phyloP scores from a whole-genome alignment of 2,888 invertebrate species.

The Seira musarum region DNA sequence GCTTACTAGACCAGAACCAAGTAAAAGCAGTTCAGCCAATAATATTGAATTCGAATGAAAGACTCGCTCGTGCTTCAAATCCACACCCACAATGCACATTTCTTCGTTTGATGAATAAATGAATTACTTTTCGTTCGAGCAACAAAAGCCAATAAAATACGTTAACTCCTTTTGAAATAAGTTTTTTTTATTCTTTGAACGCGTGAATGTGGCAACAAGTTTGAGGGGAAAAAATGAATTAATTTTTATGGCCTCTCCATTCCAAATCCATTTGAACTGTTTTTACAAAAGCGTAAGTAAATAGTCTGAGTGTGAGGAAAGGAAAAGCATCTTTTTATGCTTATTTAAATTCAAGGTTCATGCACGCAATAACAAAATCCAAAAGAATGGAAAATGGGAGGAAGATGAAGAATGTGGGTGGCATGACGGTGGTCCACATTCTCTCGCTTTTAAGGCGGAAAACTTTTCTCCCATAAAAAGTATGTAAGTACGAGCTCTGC shows the following conservation, averaged over 20 bases:
- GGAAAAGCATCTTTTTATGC: not conserved
- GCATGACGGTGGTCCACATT: too few species aligned
- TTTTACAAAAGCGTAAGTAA: too few species aligned
- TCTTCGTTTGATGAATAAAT: slow-evolving; percentile 3
- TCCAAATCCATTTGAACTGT: not conserved
- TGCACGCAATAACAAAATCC: not conserved
- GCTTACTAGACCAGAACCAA: not conserved
- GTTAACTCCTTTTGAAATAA: not conserved
- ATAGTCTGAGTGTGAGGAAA: not conserved
- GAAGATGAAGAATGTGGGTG: not conserved
- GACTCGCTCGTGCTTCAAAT: too few species aligned
- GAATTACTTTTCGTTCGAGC: not conserved
- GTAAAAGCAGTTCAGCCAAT: not conserved
- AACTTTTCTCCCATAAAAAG: too few species aligned
- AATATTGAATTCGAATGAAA: not conserved
- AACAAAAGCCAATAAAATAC: slow-evolving; percentile 6
- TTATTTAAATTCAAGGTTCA: slow-evolving; percentile 12
- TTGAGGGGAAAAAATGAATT: slow-evolving; percentile 32
- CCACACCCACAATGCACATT: not conserved
- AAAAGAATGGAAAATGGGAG: not conserved
- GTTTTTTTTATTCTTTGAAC: not conserved
- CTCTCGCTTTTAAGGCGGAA: too few species aligned
- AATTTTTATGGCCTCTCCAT: slow-evolving; percentile 25
- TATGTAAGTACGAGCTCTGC: too few species aligned
- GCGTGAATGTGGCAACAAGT: slow-evolving; percentile 42